Evolutionary conservation across 2,888 invertebrate species (phyloP), one percentile per base, ranked within the genome.

Genomic region (Lasioglossum morio): DNA sequence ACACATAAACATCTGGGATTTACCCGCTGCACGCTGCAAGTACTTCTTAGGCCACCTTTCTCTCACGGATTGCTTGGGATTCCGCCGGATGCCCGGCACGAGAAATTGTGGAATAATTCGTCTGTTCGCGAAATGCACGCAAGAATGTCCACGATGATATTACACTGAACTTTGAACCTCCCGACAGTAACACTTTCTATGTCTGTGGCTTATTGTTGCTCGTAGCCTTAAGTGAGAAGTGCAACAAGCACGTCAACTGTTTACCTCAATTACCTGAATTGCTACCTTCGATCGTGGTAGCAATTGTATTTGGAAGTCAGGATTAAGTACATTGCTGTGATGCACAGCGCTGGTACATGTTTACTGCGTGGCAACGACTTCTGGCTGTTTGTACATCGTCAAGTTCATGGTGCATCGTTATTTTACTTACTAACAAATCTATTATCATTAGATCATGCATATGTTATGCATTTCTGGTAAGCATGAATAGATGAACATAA

Each of bases 1-100:
- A 83, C 86, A 88, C 91, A 91, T 90, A 92, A 92, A 92, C 90
- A 90, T 89, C 84, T 72, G 73, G 84, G 79, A 88, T 76, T 86
- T 83, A 16, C 80, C 78, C 72, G n/a, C 23, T n/a, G 77, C 77
- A 73, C 83, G 46, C n/a, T 48, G 72, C 43, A 78, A 77, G 77
- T 48, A 78, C 86, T 77, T 84, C 82, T 81, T 87, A 84, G 78
- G 79, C 78, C 85, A 79, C 60, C 86, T 84, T 88, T 85, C 78
- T 78, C 80, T 79, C 73, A 34, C 46, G 74, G 80, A 90, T 90
- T 84, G 77, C 81, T 79, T 57, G 69, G 82, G 87, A 87, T 87
- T 87, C 80, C 48, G 60, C 19, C 19, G 72, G 60, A 77, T 76
- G 79, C 77, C 73, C 74, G 74, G 40, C 72, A 30, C 82, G 74